Evolutionary conservation across 2,888 invertebrate genomes (phyloP).

Genomic region (Ligdia adustata): DNA sequence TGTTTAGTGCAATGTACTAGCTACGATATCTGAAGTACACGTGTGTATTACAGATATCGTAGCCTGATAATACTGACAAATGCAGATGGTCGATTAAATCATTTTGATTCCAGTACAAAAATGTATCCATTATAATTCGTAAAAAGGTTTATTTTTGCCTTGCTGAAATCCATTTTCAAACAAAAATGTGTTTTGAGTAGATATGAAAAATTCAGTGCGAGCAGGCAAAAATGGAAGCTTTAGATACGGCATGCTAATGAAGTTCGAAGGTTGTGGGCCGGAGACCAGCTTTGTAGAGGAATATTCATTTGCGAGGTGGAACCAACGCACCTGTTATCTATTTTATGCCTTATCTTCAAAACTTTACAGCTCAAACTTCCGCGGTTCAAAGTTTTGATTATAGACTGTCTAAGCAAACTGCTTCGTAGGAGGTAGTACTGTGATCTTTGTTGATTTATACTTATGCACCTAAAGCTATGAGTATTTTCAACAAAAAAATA

Average conservation of each 20-base stretch:
- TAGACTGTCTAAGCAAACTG: slow-evolving; percentile 23
- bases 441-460: no score
- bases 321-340: not conserved
- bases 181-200: slow-evolving; percentile 5
- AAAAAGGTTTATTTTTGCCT: not conserved
- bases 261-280: slow-evolving; percentile 29
- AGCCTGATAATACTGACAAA: no score
- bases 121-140: not conserved
- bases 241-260: slow-evolving; percentile 48
- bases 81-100: no score
- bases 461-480: no score
- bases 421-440: slow-evolving; percentile 19
- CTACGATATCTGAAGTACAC: no score
- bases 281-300: slow-evolving; percentile 12
- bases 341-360: not conserved
- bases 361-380: not conserved
- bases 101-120: no score
- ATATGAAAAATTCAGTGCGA: slow-evolving; percentile 11
- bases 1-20: no score
- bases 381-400: not conserved
- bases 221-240: slow-evolving; percentile 18
- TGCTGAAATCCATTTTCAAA: slow-evolving; percentile 1
- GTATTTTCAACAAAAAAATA: no score
- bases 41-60: no score
- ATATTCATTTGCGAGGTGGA: slow-evolving; percentile 34